These are phyloP conservation scores for Neotoxoptera formosana DNA, from an alignment of 1,140 invertebrate genomes.

Conservation along the genomic window DNA sequence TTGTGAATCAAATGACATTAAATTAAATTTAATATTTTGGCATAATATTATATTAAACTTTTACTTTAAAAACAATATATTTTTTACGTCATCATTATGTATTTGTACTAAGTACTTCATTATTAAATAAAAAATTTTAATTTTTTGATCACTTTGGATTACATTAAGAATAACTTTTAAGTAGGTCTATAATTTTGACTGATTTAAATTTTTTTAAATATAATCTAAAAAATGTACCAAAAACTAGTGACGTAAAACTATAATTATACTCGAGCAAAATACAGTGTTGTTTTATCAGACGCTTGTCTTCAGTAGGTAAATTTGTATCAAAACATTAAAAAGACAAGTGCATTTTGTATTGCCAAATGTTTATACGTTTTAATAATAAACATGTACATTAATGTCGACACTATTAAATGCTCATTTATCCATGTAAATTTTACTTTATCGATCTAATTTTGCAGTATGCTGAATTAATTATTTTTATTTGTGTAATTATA, in stretches of 20 bases:
- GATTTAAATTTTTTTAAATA: not conserved
- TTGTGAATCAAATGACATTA: not conserved
- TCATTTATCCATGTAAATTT: not conserved
- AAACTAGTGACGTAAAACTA: not conserved
- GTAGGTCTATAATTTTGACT: not conserved
- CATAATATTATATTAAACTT: not conserved
- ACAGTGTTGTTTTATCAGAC: not conserved
- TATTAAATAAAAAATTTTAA: not conserved
- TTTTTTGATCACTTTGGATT: not conserved
- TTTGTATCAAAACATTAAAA: not conserved
- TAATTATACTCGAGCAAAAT: not conserved
- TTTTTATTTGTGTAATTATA: not conserved
- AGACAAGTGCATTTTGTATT: not conserved
- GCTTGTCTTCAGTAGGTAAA: not conserved
- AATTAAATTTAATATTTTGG: not conserved
- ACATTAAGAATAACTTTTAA: not conserved
- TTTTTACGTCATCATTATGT: not conserved
- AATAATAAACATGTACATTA: not conserved
- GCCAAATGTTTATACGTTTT: constrained; percentile 1
- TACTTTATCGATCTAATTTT: too few species aligned
- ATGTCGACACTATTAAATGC: not conserved
- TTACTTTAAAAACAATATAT: not conserved
- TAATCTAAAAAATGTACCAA: not conserved
- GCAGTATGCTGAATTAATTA: too few species aligned
- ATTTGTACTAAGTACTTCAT: not conserved